Evolutionary conservation across 2,113 vertebrate species (phyloP).

Genomic region (Anas platyrhynchos): DNA sequence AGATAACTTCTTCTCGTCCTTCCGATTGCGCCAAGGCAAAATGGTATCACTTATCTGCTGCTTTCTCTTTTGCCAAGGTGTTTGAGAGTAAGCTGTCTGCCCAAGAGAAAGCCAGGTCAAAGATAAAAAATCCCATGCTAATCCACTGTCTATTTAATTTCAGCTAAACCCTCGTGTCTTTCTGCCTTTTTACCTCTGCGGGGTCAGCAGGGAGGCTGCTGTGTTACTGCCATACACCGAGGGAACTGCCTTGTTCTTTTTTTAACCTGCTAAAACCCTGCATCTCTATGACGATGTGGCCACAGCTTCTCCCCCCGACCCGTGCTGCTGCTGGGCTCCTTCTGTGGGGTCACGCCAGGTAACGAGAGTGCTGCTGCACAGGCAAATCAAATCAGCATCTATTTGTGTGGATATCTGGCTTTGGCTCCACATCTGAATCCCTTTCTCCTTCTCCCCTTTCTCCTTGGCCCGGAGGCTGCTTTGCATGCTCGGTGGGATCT

Average conservation of each 20-base stretch:
- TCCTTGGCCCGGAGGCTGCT: neutral
- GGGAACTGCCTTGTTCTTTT: neutral
- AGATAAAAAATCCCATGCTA: conserved; percentile 68
- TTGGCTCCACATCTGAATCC: neutral
- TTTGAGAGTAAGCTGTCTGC: conserved; percentile 40
- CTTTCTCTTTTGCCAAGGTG: neutral
- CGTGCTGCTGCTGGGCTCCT: neutral
- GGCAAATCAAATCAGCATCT: neutral
- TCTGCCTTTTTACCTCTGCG: conserved; percentile 40
- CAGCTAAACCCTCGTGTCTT: conserved; percentile 50
- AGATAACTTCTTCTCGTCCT: neutral
- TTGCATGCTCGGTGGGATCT: neutral
- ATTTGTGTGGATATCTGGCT: neutral
- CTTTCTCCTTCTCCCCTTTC: neutral
- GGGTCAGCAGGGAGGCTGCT: neutral
- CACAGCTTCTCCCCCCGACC: neutral
- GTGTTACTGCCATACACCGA: neutral
- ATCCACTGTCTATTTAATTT: conserved; percentile 71
- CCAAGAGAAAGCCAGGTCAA: conserved; percentile 57
- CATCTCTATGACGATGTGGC: neutral
- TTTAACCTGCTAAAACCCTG: neutral
- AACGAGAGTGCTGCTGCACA: neutral
- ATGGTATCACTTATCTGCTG: neutral
- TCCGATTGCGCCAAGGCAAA: neutral
- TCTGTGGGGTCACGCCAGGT: neutral